Percentiles rank a stretch among this genome's conserved stretches.
Conservation (phyloP, 2,888 invertebrate genomes). For the Nephrotoma guestfalica region DNA sequence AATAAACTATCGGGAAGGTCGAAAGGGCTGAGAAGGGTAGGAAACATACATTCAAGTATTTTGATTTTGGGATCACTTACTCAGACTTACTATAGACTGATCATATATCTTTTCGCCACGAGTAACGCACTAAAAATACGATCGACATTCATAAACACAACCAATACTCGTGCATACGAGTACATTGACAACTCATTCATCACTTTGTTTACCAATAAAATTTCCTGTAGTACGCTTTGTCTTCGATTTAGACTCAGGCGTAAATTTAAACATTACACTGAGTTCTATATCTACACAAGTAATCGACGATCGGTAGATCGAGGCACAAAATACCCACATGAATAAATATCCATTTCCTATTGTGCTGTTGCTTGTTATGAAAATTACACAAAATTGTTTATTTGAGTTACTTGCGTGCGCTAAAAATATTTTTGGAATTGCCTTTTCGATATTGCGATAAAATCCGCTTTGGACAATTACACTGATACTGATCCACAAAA, state of each 20-base stretch:
- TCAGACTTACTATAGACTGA: too few species aligned
- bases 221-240: background rate
- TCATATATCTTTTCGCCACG: too few species aligned
- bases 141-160: background rate
- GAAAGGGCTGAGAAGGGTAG: too few species aligned
- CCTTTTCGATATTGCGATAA: background rate
- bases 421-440: background rate
- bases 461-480: background rate
- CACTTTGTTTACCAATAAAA: background rate
- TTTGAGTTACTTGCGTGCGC: background rate
- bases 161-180: background rate
- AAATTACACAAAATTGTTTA: background rate
- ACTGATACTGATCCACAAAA: background rate
- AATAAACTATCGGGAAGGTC: too few species aligned
- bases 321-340: background rate
- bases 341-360: background rate
- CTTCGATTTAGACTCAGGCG: background rate
- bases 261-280: background rate
- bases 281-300: background rate
- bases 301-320: background rate
- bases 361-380: background rate
- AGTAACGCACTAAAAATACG: background rate
- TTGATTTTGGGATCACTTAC: too few species aligned
- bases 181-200: background rate
- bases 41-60: too few species aligned